A percentile compares a stretch with the other conserved stretches of the same genome.
phyloP scores from a whole-genome alignment of 1,140 invertebrate species.

The Ruditapes philippinarum region DNA sequence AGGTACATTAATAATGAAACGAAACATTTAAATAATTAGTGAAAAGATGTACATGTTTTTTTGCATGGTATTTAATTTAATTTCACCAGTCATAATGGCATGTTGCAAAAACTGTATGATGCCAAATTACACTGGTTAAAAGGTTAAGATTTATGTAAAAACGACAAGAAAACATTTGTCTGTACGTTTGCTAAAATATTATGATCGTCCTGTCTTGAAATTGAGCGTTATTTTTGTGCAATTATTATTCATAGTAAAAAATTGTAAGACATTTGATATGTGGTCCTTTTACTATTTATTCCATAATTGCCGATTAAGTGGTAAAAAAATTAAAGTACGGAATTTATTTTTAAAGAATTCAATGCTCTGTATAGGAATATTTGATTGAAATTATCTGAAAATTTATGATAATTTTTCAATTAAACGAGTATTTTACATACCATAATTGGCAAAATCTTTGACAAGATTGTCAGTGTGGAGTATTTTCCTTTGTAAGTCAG shows the following conservation, averaged over 20 bases:
- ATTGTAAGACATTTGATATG: too few relatives aligned
- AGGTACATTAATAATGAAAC: neutral
- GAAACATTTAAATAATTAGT: neutral
- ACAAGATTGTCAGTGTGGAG: neutral
- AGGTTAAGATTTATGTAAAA: too few relatives aligned
- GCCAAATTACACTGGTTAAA: neutral
- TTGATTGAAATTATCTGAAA: neutral
- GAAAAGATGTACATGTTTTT: neutral
- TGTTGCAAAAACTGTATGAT: neutral
- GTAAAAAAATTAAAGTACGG: too few relatives aligned
- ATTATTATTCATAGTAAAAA: too few relatives aligned
- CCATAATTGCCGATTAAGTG: too few relatives aligned
- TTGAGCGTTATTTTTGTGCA: too few relatives aligned
- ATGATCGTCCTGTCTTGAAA: too few relatives aligned
- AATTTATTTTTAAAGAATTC: too few relatives aligned
- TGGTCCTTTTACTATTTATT: too few relatives aligned
- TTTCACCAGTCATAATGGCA: neutral
- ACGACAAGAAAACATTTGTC: too few relatives aligned
- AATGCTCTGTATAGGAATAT: neutral
- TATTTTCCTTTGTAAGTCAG: neutral
- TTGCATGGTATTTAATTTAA: neutral
- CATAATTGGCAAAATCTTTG: neutral
- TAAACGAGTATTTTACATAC: constrained; percentile 1
- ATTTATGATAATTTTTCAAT: constrained; percentile 39
- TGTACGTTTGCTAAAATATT: too few relatives aligned